phyloP scores from a whole-genome alignment of 2,797 vertebrate genomes.

The Scolopax rusticola region DNA sequence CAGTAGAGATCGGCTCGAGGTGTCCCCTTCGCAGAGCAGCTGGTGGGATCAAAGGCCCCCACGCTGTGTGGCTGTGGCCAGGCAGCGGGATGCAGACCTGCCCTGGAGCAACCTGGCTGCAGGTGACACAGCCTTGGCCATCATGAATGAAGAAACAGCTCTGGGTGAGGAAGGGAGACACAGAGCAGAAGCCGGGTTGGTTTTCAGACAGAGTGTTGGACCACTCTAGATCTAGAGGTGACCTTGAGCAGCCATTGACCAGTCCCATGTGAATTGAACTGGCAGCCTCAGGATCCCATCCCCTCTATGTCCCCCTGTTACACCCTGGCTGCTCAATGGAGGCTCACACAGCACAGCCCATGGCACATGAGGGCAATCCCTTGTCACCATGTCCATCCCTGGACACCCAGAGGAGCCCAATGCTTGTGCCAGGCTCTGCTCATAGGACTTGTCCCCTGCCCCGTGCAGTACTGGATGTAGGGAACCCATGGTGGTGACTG shows the following conservation, averaged over 20 bases:
- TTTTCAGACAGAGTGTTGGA: rapidly evolving
- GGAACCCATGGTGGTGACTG: rapidly evolving
- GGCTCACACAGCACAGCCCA: rapidly evolving
- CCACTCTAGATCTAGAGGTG: background rate
- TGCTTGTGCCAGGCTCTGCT: background rate
- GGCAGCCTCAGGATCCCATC: background rate
- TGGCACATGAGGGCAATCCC: rapidly evolving
- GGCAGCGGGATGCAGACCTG: background rate
- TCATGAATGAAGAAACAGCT: background rate
- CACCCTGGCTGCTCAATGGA: background rate
- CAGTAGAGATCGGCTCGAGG: background rate
- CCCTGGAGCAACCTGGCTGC: background rate
- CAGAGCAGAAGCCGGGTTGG: background rate
- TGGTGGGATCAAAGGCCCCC: background rate
- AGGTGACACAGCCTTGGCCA: background rate
- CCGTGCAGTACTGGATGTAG: background rate
- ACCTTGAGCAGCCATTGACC: background rate
- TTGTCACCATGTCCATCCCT: background rate
- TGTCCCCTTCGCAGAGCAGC: background rate
- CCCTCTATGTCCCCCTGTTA: background rate
- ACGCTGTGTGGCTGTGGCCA: rapidly evolving
- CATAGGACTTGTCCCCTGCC: background rate
- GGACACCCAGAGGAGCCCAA: background rate
- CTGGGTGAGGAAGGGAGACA: background rate
- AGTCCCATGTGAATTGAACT: background rate